Base-by-base conservation (phyloP, 2,888 invertebrate species). In the Lycophotia porphyrea region DNA sequence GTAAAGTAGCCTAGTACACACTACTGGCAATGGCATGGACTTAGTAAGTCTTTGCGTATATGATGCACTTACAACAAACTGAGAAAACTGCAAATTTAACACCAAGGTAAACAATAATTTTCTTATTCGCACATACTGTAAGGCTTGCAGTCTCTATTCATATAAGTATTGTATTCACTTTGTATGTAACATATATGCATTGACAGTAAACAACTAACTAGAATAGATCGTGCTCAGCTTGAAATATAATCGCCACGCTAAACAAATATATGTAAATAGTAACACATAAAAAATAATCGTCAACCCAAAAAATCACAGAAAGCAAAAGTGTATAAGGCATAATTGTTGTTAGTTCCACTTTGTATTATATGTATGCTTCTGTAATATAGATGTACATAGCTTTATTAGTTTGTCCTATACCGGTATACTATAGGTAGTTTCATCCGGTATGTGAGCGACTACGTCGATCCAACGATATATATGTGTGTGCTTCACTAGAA, bases 391-490 rank as follows among this genome's bases (percentile, higher is more conserved):
- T 85, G 91, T 93, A 89, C 84, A 89, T 90, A 91, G 91, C 90
- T 93, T 93, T 89, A 87, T 85, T 89, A 88, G 87, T 83, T 84
- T 87, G 87, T 81, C 64, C 47, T 72, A 77, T 83, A 80, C 88
- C 80, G 80, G 86, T 80, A 88, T 63, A 87, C 1, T 36, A 80
- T 89, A 84, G 87, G 84, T 86, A 88, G 81, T 88, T 85, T 87
- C 87, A 93, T 95, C 96, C 96, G 96, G 96, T 96, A 96, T 96
- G 96, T 96, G 96, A 96, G 96, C 96, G 88, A 94, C 93, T 91
- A 91, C 93, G 93, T 92, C 90, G 91, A 90, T 91, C 89, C 88
- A 85, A 90, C 86, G 87, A 87, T 85, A 84, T 71, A 71, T 84
- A 36, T 93, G 91, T 94, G 93, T 96, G 96, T 95, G 95, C 95